These are phyloP conservation scores for Leucania comma DNA, from an alignment of 2,888 invertebrate species.

Conservation along the genomic window DNA sequence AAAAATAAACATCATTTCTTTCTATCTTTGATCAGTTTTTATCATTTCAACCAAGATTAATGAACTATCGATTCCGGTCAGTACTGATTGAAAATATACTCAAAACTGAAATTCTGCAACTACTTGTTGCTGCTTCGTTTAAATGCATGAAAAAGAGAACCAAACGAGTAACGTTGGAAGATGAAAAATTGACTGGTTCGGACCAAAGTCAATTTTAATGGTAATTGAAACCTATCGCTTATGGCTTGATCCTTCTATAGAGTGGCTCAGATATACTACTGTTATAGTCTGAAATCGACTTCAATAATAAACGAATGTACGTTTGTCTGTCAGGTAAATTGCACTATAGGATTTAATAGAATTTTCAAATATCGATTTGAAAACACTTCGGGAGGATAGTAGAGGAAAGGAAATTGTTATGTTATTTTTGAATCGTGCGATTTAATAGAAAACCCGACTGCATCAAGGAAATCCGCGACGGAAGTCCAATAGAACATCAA, in stretches of 20 bases:
- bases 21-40: background rate
- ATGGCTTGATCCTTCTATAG: slow-evolving; percentile 42
- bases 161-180: slow-evolving; percentile 22
- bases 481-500: slow-evolving; percentile 27
- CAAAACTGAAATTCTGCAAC: slow-evolving; percentile 39
- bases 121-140: slow-evolving; percentile 56
- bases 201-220: slow-evolving; percentile 30
- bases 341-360: background rate
- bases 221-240: slow-evolving; percentile 49
- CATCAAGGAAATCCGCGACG: background rate
- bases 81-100: slow-evolving; percentile 36
- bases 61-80: slow-evolving; percentile 14
- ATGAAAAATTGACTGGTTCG: slow-evolving; percentile 39
- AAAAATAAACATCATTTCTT: background rate
- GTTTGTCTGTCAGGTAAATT: slow-evolving; percentile 4
- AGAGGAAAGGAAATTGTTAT: background rate
- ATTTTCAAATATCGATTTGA: background rate
- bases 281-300: slow-evolving; percentile 43
- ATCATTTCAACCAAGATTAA: slow-evolving; percentile 21
- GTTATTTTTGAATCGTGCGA: background rate
- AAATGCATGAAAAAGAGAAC: slow-evolving; percentile 57
- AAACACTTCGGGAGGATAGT: background rate
- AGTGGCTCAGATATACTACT: slow-evolving; percentile 41
- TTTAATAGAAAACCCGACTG: slow-evolving; percentile 22
- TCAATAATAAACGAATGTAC: slow-evolving; percentile 46